phyloP scores from a whole-genome alignment of 2,113 vertebrate species.

The Tetrax tetrax region DNA sequence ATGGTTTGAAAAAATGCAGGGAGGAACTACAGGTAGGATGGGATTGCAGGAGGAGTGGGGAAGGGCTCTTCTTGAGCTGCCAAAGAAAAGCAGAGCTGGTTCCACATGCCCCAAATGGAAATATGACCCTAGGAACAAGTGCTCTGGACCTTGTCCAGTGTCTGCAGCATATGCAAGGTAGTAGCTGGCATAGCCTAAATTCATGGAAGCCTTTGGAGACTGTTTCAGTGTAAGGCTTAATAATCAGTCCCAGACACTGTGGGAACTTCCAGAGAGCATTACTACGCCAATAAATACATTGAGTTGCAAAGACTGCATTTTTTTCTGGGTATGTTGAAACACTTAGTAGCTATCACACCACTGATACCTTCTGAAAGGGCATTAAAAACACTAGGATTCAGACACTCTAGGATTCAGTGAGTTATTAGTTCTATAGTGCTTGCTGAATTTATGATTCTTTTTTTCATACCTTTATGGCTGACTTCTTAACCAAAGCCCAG shows the following conservation, averaged over 20 bases:
- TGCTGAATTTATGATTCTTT: neutral
- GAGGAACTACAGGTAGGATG: neutral
- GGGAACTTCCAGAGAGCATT: neutral
- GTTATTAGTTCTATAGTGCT: neutral
- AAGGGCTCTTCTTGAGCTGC: neutral
- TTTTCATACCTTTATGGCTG: neutral
- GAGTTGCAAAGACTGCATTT: neutral
- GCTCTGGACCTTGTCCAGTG: neutral
- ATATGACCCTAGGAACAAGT: neutral
- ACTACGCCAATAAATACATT: no score
- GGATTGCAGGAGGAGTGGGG: neutral
- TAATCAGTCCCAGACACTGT: neutral
- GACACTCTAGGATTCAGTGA: neutral
- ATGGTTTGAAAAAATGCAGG: neutral
- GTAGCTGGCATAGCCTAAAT: neutral
- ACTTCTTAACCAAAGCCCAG: neutral
- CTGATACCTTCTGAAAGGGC: neutral
- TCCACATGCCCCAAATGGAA: accelerated
- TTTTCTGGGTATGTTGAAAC: neutral
- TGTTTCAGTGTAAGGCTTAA: neutral
- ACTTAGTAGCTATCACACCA: neutral
- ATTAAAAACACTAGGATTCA: neutral
- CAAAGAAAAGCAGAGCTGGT: neutral
- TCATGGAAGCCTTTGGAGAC: neutral
- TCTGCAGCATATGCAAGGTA: neutral